Percentiles rank a stretch among this genome's conserved stretches.
These are phyloP conservation scores for Alca torda DNA, from an alignment of 2,797 vertebrate species.

Conservation along the genomic window DNA sequence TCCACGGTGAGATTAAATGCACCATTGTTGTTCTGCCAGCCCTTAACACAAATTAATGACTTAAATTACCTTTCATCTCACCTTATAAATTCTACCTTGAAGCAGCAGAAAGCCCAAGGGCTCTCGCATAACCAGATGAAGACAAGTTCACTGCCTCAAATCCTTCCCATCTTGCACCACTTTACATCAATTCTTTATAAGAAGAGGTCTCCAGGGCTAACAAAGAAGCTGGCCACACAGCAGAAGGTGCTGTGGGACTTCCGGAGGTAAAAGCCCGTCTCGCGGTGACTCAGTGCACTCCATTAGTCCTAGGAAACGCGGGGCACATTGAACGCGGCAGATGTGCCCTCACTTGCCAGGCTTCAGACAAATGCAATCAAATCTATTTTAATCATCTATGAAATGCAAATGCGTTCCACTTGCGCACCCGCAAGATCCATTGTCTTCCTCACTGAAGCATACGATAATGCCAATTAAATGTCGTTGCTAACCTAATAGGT, in stretches of 20 bases:
- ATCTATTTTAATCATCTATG: slow-evolving; percentile 79
- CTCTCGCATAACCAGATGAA: slow-evolving; percentile 66
- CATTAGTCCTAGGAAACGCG: slow-evolving; percentile 61
- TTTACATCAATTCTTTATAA: slow-evolving; percentile 72
- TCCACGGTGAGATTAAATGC: slow-evolving; percentile 43
- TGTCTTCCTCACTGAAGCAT: slow-evolving; percentile 70
- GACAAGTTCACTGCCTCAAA: slow-evolving; percentile 59
- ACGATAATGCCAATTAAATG: slow-evolving; percentile 73
- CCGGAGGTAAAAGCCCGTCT: slow-evolving; percentile 32
- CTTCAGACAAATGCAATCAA: slow-evolving; percentile 75
- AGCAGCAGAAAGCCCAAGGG: slow-evolving; percentile 65
- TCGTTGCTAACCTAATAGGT: slow-evolving; percentile 68
- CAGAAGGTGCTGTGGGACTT: slow-evolving; percentile 66
- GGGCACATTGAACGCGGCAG: slow-evolving; percentile 50
- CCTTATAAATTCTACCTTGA: slow-evolving; percentile 75
- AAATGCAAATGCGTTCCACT: slow-evolving; percentile 83
- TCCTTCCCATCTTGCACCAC: slow-evolving; percentile 55
- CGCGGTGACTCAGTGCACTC: slow-evolving; percentile 10
- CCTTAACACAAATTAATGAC: slow-evolving; percentile 73
- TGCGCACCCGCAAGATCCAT: slow-evolving; percentile 57
- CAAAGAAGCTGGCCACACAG: slow-evolving; percentile 43
- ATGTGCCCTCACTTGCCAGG: slow-evolving; percentile 69
- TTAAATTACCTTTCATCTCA: slow-evolving; percentile 74
- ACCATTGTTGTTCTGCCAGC: slow-evolving; percentile 58
- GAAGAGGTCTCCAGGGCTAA: slow-evolving; percentile 57